Base-by-base conservation (phyloP, 1,140 invertebrate species). In the Cepaea nemoralis region DNA sequence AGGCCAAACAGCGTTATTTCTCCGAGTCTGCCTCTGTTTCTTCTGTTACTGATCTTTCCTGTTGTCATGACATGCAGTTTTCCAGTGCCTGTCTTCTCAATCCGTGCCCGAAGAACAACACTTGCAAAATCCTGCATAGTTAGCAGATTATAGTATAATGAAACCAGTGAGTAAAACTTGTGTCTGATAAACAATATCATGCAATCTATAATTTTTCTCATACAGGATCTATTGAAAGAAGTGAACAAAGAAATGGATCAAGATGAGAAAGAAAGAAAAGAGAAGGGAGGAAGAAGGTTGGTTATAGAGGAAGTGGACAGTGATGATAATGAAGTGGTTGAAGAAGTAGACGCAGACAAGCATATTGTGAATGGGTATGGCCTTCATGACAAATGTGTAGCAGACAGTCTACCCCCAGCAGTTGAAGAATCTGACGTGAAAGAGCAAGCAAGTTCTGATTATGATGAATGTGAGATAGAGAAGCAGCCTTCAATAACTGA, bases 281-380 rank as follows among this genome's bases (percentile, higher is more conserved):
- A 83, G 48, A 88, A 86, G 76, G 90, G 89, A 10, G 71, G 84
- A 40, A 80, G 76, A 31, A 78, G 88, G 55, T 84, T 91, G 87
- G 81, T 87, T 19, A 91, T 91, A 39, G 88, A 91, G 82, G 90
- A 91, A 67, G 85, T 88, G 33, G 87, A 84, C 14, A 78, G 73
- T 45, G 84, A 84, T 5, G 84, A 86, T 39, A 83, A 83, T 42
- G 84, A 80, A 35, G 70, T 55, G 31, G 39, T 39, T 8, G 59
- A 73, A 19, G 66, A 45, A 50, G 55, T 74, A 24, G 59, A 24
- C 31, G 80, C 74, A 70, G 77, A 83, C 24, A 77, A 82, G 31
- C 82, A 78, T 69, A 70, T 71, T 31, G 19, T 75, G 1, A 81
- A 74, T 45, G 80, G 55, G 10, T 39, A 31, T 2, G 35, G 70